A percentile compares a stretch with the other conserved stretches of the same genome.
Conservation (phyloP, 2,888 invertebrate species). For the Athetis lepigone region DNA sequence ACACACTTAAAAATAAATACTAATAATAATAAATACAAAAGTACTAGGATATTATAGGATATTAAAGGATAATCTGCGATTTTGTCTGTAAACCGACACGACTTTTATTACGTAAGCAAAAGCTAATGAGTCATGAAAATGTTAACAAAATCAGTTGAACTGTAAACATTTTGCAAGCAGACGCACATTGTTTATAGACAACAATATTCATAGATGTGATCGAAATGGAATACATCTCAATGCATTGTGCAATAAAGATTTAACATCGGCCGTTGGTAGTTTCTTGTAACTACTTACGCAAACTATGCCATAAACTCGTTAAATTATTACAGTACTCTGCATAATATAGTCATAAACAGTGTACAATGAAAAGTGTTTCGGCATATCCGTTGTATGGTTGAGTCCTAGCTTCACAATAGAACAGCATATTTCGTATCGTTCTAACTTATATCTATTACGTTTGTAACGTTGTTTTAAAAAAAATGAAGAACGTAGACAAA, state of each 20-base stretch:
- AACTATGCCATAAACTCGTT: constrained; percentile 48
- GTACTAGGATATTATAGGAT: too few species aligned
- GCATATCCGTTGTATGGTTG: constrained; percentile 33
- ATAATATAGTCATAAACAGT: constrained; percentile 52
- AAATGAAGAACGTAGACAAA: background rate
- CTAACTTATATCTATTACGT: constrained; percentile 5
- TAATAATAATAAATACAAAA: too few species aligned
- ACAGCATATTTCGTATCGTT: constrained; percentile 25
- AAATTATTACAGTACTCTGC: constrained; percentile 48
- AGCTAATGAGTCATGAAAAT: background rate
- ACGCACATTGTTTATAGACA: background rate
- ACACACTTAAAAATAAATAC: too few species aligned
- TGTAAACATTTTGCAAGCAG: constrained; percentile 11
- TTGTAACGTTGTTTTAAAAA: background rate
- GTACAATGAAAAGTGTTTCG: constrained; percentile 53
- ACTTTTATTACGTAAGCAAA: too few species aligned
- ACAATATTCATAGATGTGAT: constrained; percentile 9
- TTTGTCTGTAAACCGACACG: too few species aligned
- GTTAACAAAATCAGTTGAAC: background rate
- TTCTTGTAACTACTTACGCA: constrained; percentile 47
- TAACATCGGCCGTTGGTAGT: constrained; percentile 25
- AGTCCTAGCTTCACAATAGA: constrained; percentile 33
- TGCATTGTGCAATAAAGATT: constrained; percentile 45
- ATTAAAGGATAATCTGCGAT: too few species aligned
- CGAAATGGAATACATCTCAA: constrained; percentile 33